phyloP scores from a whole-genome alignment of 1,140 invertebrate genomes.

The Drosophila kikkawai region DNA sequence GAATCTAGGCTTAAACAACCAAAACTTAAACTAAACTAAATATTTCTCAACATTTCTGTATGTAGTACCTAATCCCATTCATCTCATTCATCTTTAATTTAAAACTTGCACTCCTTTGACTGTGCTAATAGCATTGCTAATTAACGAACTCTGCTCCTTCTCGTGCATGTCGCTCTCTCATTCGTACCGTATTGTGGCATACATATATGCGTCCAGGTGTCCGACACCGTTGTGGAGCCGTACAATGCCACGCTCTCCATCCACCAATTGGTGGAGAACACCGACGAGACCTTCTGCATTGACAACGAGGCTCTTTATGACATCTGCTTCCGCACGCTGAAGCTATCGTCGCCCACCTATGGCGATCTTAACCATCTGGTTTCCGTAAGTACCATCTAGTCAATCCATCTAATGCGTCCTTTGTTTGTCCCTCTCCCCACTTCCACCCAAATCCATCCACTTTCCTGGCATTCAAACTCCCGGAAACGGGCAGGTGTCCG shows the following conservation, averaged over 20 bases:
- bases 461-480: neutral
- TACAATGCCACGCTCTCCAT: constrained; percentile 96
- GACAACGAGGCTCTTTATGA: constrained; percentile 97
- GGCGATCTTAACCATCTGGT: constrained; percentile 94
- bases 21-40: neutral
- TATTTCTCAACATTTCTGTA: no score
- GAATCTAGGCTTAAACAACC: neutral
- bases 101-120: neutral
- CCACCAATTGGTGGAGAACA: constrained; percentile 95
- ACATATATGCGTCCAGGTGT: constrained; percentile 81
- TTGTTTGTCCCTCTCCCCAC: constrained; percentile 33
- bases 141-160: constrained; percentile 62
- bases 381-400: constrained; percentile 86
- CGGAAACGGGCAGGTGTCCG: constrained; percentile 87
- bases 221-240: constrained; percentile 95
- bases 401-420: constrained; percentile 69
- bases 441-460: constrained; percentile 1
- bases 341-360: constrained; percentile 94
- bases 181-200: neutral
- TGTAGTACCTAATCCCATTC: neutral
- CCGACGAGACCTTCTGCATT: constrained; percentile 95
- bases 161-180: constrained; percentile 51
- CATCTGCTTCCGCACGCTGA: constrained; percentile 96
- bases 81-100: neutral
- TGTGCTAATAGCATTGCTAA: constrained; percentile 39